Evolutionary conservation across 2,888 invertebrate genomes (phyloP).

Genomic region (Erebia palarica): DNA sequence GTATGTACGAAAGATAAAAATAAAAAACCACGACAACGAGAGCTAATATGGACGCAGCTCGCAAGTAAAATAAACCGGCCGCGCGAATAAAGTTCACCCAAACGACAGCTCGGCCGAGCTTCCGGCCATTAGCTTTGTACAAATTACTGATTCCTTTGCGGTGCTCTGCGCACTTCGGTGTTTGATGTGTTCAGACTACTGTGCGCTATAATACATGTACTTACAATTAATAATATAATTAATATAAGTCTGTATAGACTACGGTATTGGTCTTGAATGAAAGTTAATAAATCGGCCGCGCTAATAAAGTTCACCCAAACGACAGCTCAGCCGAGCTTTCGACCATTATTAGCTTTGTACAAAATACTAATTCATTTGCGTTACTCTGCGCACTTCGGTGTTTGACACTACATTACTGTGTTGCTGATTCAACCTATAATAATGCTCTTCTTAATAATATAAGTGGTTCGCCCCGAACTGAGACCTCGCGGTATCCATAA

Average conservation of each 20-base stretch:
- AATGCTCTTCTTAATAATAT: no score
- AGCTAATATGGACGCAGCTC: background rate
- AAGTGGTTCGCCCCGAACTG: no score
- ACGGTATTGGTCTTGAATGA: no score
- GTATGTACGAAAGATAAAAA: background rate
- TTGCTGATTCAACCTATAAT: no score
- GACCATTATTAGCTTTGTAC: conserved; percentile 6
- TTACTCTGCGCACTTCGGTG: conserved; percentile 8
- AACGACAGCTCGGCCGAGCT: conserved; percentile 12
- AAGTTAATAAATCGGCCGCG: no score
- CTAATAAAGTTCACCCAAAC: no score
- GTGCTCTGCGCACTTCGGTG: conserved; percentile 6
- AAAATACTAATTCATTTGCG: no score
- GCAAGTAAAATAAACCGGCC: conserved; percentile 7
- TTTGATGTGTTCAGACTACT: background rate
- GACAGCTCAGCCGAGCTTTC: no score
- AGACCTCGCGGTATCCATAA: no score
- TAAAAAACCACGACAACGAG: background rate
- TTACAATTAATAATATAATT: no score
- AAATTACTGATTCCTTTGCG: conserved; percentile 20
- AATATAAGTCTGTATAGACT: no score
- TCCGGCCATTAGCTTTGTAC: conserved; percentile 18
- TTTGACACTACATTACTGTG: background rate
- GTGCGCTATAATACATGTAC: background rate
- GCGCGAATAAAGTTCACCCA: conserved; percentile 15